Evolutionary conservation across 2,113 vertebrate genomes (phyloP), one percentile per base, ranked within the genome.

Genomic region (Anguilla rostrata): DNA sequence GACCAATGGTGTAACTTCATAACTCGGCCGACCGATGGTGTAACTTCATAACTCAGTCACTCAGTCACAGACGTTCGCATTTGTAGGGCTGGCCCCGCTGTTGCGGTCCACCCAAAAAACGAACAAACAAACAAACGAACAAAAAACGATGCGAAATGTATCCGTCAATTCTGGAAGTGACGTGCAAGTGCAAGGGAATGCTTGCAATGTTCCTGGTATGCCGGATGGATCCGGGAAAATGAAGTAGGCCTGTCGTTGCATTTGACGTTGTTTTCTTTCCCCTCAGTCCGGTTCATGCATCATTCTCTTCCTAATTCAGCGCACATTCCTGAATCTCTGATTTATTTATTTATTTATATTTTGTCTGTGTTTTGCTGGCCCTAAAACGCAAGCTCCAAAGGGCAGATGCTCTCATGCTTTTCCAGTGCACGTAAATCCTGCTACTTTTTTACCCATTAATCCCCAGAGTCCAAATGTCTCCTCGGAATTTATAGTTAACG

Each of bases 401-500:
- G 26, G 26, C 78, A 18, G 29, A 39, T 34, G 1, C 18, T 39
- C 34, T 41, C 75, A 78, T 15, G 39, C 75, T 39, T 29, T 29
- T 15, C 29, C 14, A 5, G 9, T 29, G 3, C n/a, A 5, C 29
- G 9, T 34, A 78, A 78, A 78, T 34, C 29, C 14, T 39, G 75
- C 34, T 29, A 6, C 29, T 78, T 39, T 78, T 78, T 78, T 14
- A 34, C n/a, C n/a, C 75, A 78, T 78, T 39, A 34, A 39, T 29
- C 29, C 29, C 14, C 34, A 39, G 14, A 39, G 34, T 78, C 34
- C 39, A 90, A 83, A 71, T 66, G 81, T 87, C 87, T 84, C 90
- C 85, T 87, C 49, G 12, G 89, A 93, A 93, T 91, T 86, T 90
- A 87, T 87, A 90, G 92, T 92, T 93, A 93, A 92, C 92, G 90